Base-by-base conservation (phyloP, 2,888 invertebrate species). In the Drosophila anomelani region DNA sequence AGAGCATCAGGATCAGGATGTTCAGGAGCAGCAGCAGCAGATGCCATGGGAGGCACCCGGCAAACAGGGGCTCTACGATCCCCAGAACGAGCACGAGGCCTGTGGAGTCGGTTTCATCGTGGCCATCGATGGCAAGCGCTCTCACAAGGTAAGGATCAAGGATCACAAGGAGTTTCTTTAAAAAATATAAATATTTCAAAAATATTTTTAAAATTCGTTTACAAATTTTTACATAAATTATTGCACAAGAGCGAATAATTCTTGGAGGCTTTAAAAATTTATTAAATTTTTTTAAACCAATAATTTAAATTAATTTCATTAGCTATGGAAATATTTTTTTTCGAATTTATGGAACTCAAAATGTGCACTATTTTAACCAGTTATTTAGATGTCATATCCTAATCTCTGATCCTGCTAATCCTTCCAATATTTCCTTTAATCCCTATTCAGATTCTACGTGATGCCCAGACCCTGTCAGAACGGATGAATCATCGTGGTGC, bases 401-500 rank as follows among this genome's bases (percentile, higher is more conserved):
- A 2, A 7, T 8, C 5, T 7, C 51, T 15, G 9, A 51, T 34
- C 51, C 20, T 20, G 0, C 15, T 51, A 38, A 53, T 53, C 20
- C 53, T 36, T 51, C 0, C 1, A 17, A 51, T 46, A 23, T 17
- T 23, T 46, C 3, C n/a, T 13, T 5, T 17, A 38, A 55, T 43
- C 32, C 38, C 4, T 15, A 44, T 36, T 34, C 92, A 98, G 97
- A 98, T 99, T 92, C 95, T 99, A 88, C 95, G 96, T 91, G 98
- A 99, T 96, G 98, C 99, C 61, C 96, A 98, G 93, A 96, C 95
- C 83, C 95, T 99, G 93, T 96, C 99, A 73, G 96, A 96, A 93
- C 96, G 99, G 90, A 99, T 99, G 99, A 98, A 98, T 94, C 99
- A 99, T 94, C 96, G 99, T 80, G 99, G 99, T 90, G 99, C 99